A percentile compares a stretch with the other conserved stretches of the same genome.
Conservation (phyloP, 2,888 invertebrate genomes). For the Halocaridina rubra region DNA sequence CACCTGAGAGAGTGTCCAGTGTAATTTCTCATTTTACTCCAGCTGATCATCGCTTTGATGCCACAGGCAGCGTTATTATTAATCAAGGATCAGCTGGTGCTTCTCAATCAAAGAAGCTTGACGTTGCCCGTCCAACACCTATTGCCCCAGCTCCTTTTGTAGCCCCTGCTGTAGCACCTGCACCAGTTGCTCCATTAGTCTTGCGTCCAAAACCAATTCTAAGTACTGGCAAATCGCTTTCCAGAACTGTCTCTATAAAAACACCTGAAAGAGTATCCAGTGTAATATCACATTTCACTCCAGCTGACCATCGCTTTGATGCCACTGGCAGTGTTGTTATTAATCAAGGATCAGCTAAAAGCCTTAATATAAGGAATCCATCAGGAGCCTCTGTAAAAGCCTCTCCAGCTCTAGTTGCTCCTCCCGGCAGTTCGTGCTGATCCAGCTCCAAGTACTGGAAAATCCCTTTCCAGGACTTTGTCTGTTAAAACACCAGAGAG, state of each 20-base stretch:
- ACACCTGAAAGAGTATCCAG: not conserved
- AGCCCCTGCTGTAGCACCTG: not conserved
- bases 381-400: no score
- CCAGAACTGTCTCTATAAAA: constrained; percentile 17
- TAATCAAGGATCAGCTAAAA: not conserved
- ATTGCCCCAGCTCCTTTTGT: not conserved
- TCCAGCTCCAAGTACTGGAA: not conserved
- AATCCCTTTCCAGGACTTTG: constrained; percentile 32
- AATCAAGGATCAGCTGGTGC: not conserved
- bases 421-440: no score
- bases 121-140: no score
- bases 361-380: no score
- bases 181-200: no score
- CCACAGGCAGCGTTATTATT: constrained; percentile 39
- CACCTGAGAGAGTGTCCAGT: constrained; percentile 15
- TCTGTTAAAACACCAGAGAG: constrained; percentile 53
- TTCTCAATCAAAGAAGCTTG: not conserved
- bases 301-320: constrained; percentile 41
- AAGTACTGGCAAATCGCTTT: constrained; percentile 15
- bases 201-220: no score
- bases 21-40: constrained; percentile 50
- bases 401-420: not conserved
- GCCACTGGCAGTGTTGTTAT: constrained; percentile 40
- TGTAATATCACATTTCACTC: constrained; percentile 36
- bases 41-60: constrained; percentile 51